Conservation (phyloP, 1,140 invertebrate genomes). For the Drosophila santomea region DNA sequence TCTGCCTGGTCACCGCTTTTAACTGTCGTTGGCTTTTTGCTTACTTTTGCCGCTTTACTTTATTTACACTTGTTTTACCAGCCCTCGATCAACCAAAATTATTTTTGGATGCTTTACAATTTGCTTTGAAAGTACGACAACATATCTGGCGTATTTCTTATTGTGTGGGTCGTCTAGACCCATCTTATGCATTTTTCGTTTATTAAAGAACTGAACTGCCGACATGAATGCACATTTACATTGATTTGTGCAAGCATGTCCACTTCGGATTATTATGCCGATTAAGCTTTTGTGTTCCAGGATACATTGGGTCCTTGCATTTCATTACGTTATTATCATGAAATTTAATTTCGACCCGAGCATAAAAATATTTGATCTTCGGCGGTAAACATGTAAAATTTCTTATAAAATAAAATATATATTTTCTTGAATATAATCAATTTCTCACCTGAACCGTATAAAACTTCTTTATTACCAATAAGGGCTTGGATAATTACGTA, state of each 20-base stretch:
- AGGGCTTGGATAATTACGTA: too few relatives aligned
- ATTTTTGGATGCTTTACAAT: conserved; percentile 65
- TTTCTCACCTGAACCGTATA: background rate
- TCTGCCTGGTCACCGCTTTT: conserved; percentile 25
- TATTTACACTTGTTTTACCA: conserved; percentile 18
- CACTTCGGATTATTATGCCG: conserved; percentile 57
- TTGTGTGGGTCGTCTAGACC: conserved; percentile 53
- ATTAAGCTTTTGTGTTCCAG: conserved; percentile 37
- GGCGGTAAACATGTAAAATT: background rate
- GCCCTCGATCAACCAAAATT: conserved; percentile 21
- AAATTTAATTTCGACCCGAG: background rate
- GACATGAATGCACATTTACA: background rate
- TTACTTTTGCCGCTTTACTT: conserved; percentile 24
- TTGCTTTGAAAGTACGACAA: conserved; percentile 62
- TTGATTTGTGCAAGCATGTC: conserved; percentile 4
- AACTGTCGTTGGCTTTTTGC: conserved; percentile 55
- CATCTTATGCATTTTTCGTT: conserved; percentile 38
- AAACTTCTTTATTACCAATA: too few relatives aligned
- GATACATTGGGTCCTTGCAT: conserved; percentile 47
- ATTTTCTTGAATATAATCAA: background rate
- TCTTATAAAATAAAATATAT: background rate
- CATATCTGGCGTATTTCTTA: conserved; percentile 46
- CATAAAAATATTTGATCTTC: background rate
- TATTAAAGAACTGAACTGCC: conserved; percentile 41
- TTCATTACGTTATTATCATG: conserved; percentile 53